Evolutionary conservation across 2,797 vertebrate species (phyloP).

Genomic region (Amphiprion clarkii): DNA sequence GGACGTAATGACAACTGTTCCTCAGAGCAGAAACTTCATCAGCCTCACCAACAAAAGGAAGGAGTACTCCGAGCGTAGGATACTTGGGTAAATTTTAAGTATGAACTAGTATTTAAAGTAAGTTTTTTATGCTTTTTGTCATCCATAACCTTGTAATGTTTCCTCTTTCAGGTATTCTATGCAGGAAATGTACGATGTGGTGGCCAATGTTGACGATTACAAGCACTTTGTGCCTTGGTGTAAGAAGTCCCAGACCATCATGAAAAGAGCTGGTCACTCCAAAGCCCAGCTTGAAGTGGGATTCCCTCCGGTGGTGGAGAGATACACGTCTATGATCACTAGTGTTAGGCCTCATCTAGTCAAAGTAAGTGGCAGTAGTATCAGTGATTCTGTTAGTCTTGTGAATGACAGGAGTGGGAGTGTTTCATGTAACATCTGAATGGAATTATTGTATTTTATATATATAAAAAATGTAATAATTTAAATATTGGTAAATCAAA

Average conservation of each 20-base stretch:
- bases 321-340: constrained; percentile 95
- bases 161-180: constrained; percentile 90
- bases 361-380: constrained; percentile 86
- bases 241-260: constrained; percentile 92
- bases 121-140: background rate
- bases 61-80: constrained; percentile 95
- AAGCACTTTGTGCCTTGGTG: constrained; percentile 97
- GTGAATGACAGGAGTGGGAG: background rate
- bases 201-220: constrained; percentile 95
- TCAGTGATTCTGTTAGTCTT: background rate
- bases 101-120: background rate
- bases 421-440: background rate
- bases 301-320: constrained; percentile 93
- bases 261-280: constrained; percentile 89
- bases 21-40: constrained; percentile 89
- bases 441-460: background rate
- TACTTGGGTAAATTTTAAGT: constrained; percentile 88
- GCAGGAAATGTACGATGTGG: constrained; percentile 97
- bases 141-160: background rate
- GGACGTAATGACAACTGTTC: constrained; percentile 73
- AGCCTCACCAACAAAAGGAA: constrained; percentile 94
- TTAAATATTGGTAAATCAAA: background rate
- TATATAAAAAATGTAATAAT: background rate
- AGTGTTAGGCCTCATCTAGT: constrained; percentile 94
- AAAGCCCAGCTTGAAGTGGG: constrained; percentile 96